phyloP scores from a whole-genome alignment of 2,888 invertebrate species.

The Noctua comes region DNA sequence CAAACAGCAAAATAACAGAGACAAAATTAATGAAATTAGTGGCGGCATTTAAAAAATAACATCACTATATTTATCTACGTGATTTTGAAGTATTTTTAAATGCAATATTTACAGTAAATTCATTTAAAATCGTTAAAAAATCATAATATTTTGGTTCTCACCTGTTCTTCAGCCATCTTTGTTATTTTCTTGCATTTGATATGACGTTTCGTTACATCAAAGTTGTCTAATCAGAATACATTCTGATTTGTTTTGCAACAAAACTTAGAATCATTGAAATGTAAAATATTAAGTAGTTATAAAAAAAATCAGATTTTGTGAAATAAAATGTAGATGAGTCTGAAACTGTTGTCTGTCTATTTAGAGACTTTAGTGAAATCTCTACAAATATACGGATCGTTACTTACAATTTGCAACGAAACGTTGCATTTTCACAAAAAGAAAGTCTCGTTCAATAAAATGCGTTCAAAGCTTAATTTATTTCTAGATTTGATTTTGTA shows the following conservation, averaged over 20 bases:
- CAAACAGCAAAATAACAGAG: slow-evolving; percentile 52
- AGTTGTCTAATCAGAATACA: slow-evolving; percentile 42
- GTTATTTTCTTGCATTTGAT: slow-evolving; percentile 89
- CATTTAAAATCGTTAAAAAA: slow-evolving; percentile 81
- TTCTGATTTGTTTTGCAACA: slow-evolving; percentile 5
- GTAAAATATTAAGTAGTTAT: neutral
- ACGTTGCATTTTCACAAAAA: slow-evolving; percentile 15
- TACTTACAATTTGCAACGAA: slow-evolving; percentile 27
- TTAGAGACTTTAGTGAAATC: neutral
- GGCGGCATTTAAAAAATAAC: slow-evolving; percentile 39
- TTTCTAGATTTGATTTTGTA: neutral
- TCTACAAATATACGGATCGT: neutral
- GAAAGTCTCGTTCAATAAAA: slow-evolving; percentile 32
- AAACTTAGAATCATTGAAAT: neutral
- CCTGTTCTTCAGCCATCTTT: slow-evolving; percentile 95
- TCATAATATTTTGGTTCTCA: slow-evolving; percentile 90
- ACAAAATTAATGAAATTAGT: slow-evolving; percentile 36
- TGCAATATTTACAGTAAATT: slow-evolving; percentile 68
- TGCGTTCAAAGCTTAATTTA: slow-evolving; percentile 39
- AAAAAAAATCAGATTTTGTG: rapidly evolving
- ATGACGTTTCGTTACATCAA: slow-evolving; percentile 79
- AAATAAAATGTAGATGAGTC: neutral
- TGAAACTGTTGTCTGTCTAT: neutral
- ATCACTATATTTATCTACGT: slow-evolving; percentile 28
- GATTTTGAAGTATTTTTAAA: slow-evolving; percentile 29